Evolutionary conservation across 2,797 vertebrate genomes (phyloP).

Genomic region (Philypnodon macrostomus): DNA sequence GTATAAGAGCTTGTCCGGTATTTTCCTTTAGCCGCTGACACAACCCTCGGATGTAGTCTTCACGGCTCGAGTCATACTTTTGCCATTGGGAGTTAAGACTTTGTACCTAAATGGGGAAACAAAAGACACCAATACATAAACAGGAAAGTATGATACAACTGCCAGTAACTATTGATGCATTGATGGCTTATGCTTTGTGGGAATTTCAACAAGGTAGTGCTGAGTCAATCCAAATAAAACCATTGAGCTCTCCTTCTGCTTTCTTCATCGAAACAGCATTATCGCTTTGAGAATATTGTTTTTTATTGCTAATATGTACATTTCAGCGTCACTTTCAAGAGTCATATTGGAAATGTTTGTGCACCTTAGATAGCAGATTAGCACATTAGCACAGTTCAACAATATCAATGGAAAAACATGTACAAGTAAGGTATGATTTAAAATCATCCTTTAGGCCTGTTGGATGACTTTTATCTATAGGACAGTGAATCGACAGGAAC

Average conservation of each 20-base stretch:
- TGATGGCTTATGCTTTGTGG: background rate
- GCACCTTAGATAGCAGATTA: no score
- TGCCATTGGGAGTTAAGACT: constrained; percentile 92
- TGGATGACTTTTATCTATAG: no score
- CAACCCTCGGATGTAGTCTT: constrained; percentile 85
- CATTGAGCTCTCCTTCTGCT: background rate
- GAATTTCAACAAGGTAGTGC: background rate
- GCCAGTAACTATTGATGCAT: background rate
- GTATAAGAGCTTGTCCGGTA: constrained; percentile 26
- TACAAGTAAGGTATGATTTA: no score
- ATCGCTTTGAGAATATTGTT: background rate
- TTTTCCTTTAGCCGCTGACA: constrained; percentile 81
- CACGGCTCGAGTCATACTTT: constrained; percentile 88
- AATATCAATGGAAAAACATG: no score
- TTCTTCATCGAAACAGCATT: background rate
- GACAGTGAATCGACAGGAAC: no score
- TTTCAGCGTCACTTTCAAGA: no score
- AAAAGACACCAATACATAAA: background rate
- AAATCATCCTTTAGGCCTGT: no score
- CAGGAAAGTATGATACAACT: background rate
- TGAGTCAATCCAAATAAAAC: constrained; percentile 1
- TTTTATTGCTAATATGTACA: no score
- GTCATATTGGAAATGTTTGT: no score
- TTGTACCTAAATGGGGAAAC: constrained; percentile 79
- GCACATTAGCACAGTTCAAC: no score